Conservation (phyloP, 2,888 invertebrate species). For the Auanema freiburgensis region DNA sequence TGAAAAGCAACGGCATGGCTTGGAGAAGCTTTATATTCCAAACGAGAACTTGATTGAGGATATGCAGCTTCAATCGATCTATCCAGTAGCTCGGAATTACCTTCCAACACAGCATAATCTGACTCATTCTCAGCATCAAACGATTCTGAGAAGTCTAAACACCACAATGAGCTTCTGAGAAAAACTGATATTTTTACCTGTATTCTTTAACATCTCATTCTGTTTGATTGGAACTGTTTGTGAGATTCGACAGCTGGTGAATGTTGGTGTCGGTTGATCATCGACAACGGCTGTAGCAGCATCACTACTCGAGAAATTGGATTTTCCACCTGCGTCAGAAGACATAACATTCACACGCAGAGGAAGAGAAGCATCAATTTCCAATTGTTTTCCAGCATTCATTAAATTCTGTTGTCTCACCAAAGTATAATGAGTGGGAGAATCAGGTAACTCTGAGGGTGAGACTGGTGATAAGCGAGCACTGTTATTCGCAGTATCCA, state of each 20-base stretch:
- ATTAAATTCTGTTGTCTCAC: slow-evolving; percentile 1
- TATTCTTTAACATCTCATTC: not conserved
- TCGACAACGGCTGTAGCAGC: slow-evolving; percentile 19
- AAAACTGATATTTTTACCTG: not conserved
- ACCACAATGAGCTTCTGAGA: not conserved
- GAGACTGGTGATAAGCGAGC: slow-evolving; percentile 50
- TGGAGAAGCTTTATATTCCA: too few species aligned
- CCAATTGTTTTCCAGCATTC: not conserved
- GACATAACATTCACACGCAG: not conserved
- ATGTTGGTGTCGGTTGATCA: slow-evolving; percentile 18
- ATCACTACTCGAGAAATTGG: slow-evolving; percentile 13
- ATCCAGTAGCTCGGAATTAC: slow-evolving; percentile 27
- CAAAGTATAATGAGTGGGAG: slow-evolving; percentile 48
- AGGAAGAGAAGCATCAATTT: not conserved
- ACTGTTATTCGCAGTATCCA: slow-evolving; percentile 46
- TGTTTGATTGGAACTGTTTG: not conserved
- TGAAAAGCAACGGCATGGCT: too few species aligned
- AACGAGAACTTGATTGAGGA: slow-evolving; percentile 20
- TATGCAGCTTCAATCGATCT: slow-evolving; percentile 34
- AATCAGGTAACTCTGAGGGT: slow-evolving; percentile 52
- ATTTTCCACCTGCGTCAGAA: slow-evolving; percentile 7
- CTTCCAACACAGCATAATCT: slow-evolving; percentile 17
- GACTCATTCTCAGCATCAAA: slow-evolving; percentile 22
- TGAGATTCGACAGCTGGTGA: not conserved
- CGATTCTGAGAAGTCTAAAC: slow-evolving; percentile 26